Conservation (phyloP, 2,888 invertebrate genomes). For the Protophormia terraenovae region DNA sequence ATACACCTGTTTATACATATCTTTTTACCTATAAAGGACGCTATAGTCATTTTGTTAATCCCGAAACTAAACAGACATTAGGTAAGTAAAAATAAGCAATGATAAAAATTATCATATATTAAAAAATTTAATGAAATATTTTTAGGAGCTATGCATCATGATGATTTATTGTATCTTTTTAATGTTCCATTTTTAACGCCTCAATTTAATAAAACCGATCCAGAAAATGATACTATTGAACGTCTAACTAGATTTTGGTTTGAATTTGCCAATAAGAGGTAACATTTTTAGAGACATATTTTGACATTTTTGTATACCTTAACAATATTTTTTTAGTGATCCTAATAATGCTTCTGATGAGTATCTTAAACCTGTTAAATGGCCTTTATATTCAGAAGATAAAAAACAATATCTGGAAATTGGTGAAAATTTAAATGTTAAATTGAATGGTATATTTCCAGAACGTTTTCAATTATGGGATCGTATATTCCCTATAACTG, state of each 20-base stretch:
- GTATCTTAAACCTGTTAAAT: constrained; percentile 71
- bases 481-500: constrained; percentile 70
- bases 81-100: constrained; percentile 77
- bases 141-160: constrained; percentile 81
- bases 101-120: background rate
- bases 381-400: constrained; percentile 72
- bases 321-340: constrained; percentile 70
- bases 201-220: constrained; percentile 77
- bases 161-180: constrained; percentile 82
- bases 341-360: constrained; percentile 76
- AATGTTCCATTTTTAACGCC: constrained; percentile 75
- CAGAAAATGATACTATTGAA: constrained; percentile 81
- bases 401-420: constrained; percentile 76
- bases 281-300: constrained; percentile 20
- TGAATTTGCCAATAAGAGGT: constrained; percentile 79
- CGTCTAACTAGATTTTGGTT: constrained; percentile 81
- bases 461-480: constrained; percentile 73
- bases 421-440: constrained; percentile 71
- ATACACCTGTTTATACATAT: constrained; percentile 84
- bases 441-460: constrained; percentile 70
- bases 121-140: background rate
- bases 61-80: constrained; percentile 80
- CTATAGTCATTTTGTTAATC: constrained; percentile 83
- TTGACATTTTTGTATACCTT: background rate
- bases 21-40: constrained; percentile 84